Percentiles rank a stretch among this genome's conserved stretches.
phyloP scores from a whole-genome alignment of 2,888 invertebrate species.

The Iphiclides podalirius region DNA sequence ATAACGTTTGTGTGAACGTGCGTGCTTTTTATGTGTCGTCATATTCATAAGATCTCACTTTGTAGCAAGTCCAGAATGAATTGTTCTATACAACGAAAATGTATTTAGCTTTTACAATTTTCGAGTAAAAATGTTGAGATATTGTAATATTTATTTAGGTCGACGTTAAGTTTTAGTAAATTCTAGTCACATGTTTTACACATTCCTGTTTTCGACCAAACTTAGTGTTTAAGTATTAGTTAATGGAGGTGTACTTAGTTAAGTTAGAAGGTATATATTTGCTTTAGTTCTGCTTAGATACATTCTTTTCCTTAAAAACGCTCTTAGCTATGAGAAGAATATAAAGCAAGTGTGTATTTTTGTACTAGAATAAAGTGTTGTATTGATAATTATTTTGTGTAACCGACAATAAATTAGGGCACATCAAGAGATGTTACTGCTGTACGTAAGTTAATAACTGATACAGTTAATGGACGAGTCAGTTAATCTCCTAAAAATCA shows the following conservation, averaged over 20 bases:
- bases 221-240: conserved; percentile 49
- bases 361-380: conserved; percentile 27
- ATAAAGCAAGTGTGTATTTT: conserved; percentile 16
- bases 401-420: conserved; percentile 35
- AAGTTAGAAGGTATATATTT: conserved; percentile 13
- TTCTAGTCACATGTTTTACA: conserved; percentile 79
- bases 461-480: conserved; percentile 55
- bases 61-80: conserved; percentile 52
- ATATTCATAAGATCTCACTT: conserved; percentile 63
- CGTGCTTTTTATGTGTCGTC: conserved; percentile 31
- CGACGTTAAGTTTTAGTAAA: conserved; percentile 78
- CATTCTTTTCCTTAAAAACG: not conserved
- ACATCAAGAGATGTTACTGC: conserved; percentile 52
- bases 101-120: conserved; percentile 46
- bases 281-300: conserved; percentile 17
- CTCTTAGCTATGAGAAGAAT: conserved; percentile 3
- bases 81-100: conserved; percentile 35
- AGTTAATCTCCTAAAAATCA: conserved; percentile 45
- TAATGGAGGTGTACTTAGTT: conserved; percentile 31
- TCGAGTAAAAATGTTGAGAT: conserved; percentile 61
- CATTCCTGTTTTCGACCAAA: conserved; percentile 80
- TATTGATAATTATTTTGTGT: conserved; percentile 31
- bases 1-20: conserved; percentile 26
- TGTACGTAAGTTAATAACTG: too few relatives aligned
- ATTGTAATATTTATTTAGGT: conserved; percentile 73